Conservation (phyloP, 2,113 vertebrate genomes). For the Coracopsis vasa region DNA sequence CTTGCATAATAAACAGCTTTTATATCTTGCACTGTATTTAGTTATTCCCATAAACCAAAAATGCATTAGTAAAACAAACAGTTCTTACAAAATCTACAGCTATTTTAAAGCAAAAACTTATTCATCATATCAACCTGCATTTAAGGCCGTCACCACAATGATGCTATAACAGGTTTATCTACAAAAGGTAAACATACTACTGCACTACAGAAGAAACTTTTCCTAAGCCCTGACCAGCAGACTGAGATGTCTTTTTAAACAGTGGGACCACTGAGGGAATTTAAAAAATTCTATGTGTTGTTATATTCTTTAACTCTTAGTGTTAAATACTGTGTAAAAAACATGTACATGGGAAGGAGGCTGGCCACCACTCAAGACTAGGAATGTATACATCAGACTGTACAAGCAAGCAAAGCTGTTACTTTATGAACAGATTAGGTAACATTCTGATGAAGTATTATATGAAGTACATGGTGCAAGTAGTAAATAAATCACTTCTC, state of each 20-base stretch:
- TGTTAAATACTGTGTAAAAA: neutral
- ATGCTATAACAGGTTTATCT: neutral
- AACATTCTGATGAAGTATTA: neutral
- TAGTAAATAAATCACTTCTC: neutral
- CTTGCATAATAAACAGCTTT: neutral
- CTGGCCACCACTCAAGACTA: neutral
- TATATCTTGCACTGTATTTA: neutral
- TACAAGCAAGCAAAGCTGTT: neutral
- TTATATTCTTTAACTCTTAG: neutral
- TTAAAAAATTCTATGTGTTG: neutral
- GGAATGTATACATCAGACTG: neutral
- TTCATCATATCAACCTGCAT: neutral
- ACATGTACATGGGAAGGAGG: fast-evolving
- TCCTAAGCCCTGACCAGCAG: neutral
- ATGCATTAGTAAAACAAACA: neutral
- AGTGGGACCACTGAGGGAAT: neutral
- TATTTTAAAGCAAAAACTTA: neutral
- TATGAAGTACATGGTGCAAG: neutral
- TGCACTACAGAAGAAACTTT: neutral
- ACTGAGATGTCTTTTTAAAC: neutral
- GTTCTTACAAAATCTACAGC: neutral
- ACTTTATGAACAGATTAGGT: neutral
- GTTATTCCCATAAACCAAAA: neutral
- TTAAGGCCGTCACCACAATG: neutral
- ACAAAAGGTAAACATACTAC: neutral